These are phyloP conservation scores for Drosophila falleni DNA, from an alignment of 2,888 invertebrate species.

Conservation along the genomic window DNA sequence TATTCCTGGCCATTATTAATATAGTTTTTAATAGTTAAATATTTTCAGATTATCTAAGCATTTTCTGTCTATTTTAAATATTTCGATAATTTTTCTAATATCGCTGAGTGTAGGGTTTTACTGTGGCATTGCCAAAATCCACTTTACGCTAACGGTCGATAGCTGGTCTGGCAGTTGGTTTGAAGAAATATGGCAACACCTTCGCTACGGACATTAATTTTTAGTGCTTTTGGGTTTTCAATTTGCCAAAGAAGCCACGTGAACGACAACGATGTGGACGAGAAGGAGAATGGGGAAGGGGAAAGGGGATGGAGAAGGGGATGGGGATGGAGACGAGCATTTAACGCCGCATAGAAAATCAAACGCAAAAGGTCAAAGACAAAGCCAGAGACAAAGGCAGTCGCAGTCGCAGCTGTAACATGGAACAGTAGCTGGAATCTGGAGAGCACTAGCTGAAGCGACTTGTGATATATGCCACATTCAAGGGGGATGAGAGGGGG, in stretches of 20 bases:
- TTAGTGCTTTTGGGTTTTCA: slow-evolving; percentile 76
- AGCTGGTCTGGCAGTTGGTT: slow-evolving; percentile 33
- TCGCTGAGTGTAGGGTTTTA: not conserved
- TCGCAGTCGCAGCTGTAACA: slow-evolving; percentile 11
- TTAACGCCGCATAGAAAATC: slow-evolving; percentile 77
- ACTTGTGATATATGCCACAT: slow-evolving; percentile 53
- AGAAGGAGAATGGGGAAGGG: not conserved
- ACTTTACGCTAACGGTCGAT: slow-evolving; percentile 15
- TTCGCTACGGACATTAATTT: slow-evolving; percentile 77
- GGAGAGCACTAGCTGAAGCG: slow-evolving; percentile 29
- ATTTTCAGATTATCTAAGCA: no score
- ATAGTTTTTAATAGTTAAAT: not conserved
- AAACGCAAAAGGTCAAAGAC: slow-evolving; percentile 72
- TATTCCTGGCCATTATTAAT: no score
- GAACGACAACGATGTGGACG: slow-evolving; percentile 36
- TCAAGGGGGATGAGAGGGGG: not conserved
- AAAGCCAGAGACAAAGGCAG: slow-evolving; percentile 40
- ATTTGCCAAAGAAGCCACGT: slow-evolving; percentile 67
- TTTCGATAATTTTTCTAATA: not conserved
- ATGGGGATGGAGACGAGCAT: slow-evolving; percentile 32
- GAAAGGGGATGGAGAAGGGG: not conserved
- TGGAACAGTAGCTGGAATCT: slow-evolving; percentile 15
- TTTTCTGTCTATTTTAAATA: not conserved
- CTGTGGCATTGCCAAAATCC: slow-evolving; percentile 8
- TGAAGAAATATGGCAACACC: slow-evolving; percentile 65